Conservation (phyloP, 1,140 invertebrate species). For the Heliothis subflexa region DNA sequence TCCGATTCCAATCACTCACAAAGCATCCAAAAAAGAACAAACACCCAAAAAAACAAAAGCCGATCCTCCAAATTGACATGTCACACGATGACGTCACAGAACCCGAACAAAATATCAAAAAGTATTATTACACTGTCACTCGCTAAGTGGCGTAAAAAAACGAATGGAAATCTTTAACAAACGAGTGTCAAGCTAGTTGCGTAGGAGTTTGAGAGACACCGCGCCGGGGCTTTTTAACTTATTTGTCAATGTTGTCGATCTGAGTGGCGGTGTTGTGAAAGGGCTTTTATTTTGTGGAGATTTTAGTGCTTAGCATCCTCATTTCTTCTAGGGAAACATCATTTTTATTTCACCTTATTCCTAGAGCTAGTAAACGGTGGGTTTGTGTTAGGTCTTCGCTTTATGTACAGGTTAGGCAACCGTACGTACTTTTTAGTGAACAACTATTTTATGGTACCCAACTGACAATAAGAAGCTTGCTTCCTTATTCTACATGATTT, state of each 20-base stretch:
- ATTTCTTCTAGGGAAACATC: neutral
- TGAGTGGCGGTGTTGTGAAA: conserved; percentile 36
- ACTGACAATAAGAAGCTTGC: too few species aligned
- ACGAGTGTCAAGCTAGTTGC: conserved; percentile 41
- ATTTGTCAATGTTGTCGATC: conserved; percentile 46
- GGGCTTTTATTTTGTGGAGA: conserved; percentile 17
- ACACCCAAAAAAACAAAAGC: neutral
- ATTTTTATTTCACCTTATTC: too few species aligned
- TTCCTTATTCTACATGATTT: too few species aligned
- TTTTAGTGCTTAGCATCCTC: conserved; percentile 3
- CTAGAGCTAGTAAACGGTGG: neutral
- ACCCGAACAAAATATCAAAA: conserved; percentile 28
- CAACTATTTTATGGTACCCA: too few species aligned
- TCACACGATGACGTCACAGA: conserved; percentile 36
- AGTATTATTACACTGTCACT: conserved; percentile 46
- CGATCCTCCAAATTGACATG: conserved; percentile 25
- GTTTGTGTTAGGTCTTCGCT: too few species aligned
- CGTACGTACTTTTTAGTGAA: too few species aligned
- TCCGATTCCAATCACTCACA: conserved; percentile 1
- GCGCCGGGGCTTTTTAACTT: conserved; percentile 36
- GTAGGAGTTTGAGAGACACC: conserved; percentile 36
- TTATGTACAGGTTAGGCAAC: too few species aligned
- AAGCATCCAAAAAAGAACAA: conserved; percentile 28
- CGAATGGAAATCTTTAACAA: conserved; percentile 37
- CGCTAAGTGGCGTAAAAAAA: conserved; percentile 39